phyloP scores from a whole-genome alignment of 2,797 vertebrate species.

The Harpagifer antarcticus region DNA sequence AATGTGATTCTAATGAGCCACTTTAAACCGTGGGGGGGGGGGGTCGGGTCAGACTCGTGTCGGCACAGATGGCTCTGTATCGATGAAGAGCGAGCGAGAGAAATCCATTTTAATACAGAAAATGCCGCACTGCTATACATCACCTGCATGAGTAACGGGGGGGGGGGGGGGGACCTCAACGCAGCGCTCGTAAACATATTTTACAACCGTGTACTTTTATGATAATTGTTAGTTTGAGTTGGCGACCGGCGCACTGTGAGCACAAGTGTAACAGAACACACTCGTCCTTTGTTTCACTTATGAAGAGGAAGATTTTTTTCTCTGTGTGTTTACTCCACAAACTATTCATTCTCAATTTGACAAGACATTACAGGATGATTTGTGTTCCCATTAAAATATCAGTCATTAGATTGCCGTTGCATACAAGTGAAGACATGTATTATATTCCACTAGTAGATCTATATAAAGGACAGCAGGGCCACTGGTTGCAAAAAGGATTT shows the following conservation, averaged over 20 bases:
- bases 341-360: too few relatives aligned
- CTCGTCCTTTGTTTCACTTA: background rate
- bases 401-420: too few relatives aligned
- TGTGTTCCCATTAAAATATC: too few relatives aligned
- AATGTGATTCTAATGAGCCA: slow-evolving; percentile 49
- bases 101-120: background rate
- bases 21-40: slow-evolving; percentile 27
- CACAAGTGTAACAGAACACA: background rate
- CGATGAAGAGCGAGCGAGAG: background rate
- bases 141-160: background rate
- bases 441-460: too few relatives aligned
- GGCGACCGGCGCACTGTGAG: background rate
- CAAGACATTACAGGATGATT: too few relatives aligned
- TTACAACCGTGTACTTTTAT: background rate
- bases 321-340: background rate
- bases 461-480: too few relatives aligned
- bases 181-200: background rate
- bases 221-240: background rate
- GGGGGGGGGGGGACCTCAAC: background rate
- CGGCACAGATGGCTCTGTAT: slow-evolving; percentile 24
- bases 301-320: background rate
- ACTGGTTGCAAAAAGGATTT: too few relatives aligned
- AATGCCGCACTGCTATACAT: background rate
- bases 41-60: slow-evolving; percentile 36
- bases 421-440: too few relatives aligned